Conservation (phyloP, 2,888 invertebrate species). For the Orthosia incerta region DNA sequence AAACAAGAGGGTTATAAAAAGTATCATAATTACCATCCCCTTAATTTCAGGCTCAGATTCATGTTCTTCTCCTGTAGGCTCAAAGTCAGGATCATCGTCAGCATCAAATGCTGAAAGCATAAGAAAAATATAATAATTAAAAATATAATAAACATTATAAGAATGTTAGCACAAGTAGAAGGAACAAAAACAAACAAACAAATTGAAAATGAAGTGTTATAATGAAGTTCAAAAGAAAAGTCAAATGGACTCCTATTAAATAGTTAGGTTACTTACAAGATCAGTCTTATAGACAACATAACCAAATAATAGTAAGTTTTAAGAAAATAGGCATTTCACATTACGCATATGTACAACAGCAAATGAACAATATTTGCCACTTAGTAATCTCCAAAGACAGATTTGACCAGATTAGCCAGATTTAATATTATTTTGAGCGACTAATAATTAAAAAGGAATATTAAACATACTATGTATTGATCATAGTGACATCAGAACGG, state of each 20-base stretch:
- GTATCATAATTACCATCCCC: conserved; percentile 56
- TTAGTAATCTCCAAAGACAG: too few relatives aligned
- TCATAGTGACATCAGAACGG: too few relatives aligned
- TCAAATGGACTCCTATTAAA: background rate
- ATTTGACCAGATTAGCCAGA: too few relatives aligned
- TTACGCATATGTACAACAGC: too few relatives aligned
- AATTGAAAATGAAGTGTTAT: background rate
- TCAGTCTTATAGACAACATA: conserved; percentile 1
- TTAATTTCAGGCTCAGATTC: conserved; percentile 74
- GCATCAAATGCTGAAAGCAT: conserved; percentile 66
- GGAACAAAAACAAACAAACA: background rate
- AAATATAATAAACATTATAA: background rate
- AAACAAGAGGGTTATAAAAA: background rate
- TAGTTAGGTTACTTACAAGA: background rate
- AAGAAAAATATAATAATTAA: background rate
- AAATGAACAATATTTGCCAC: too few relatives aligned
- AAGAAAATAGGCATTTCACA: too few relatives aligned
- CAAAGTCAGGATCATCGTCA: conserved; percentile 84
- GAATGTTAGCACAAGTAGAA: background rate
- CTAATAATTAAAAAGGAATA: too few relatives aligned
- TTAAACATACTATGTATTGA: too few relatives aligned
- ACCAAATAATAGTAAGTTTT: background rate
- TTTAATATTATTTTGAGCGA: too few relatives aligned
- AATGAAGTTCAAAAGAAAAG: background rate
- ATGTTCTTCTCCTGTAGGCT: conserved; percentile 68